A percentile compares a stretch with the other conserved stretches of the same genome.
phyloP scores from a whole-genome alignment of 2,797 vertebrate genomes.

The Cuniculus paca region DNA sequence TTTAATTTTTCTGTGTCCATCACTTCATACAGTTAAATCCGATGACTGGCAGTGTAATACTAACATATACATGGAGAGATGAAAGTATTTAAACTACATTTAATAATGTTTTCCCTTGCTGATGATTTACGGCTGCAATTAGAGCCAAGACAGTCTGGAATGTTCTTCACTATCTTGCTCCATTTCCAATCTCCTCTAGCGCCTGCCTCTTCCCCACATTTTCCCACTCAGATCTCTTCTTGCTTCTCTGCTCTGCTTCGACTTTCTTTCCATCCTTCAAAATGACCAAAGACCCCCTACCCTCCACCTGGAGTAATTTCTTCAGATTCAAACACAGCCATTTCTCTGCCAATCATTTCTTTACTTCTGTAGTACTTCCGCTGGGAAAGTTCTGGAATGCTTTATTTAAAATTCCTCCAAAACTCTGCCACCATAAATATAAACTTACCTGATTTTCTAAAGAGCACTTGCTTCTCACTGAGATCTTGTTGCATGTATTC shows the following conservation, averaged over 20 bases:
- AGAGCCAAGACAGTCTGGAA: background rate
- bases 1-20: background rate
- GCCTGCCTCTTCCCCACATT: background rate
- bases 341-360: background rate
- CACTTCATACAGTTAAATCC: background rate
- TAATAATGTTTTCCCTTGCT: background rate
- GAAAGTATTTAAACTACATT: background rate
- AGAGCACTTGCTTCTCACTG: background rate
- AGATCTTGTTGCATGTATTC: background rate
- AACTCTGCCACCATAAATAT: background rate
- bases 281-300: background rate
- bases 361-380: background rate
- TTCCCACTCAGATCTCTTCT: background rate
- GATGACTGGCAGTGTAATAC: background rate
- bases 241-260: background rate
- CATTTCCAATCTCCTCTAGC: background rate
- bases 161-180: background rate
- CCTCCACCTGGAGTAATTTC: background rate
- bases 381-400: background rate
- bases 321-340: background rate
- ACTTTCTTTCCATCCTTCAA: background rate
- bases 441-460: conserved; percentile 11
- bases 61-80: background rate
- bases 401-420: background rate
- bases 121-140: background rate